Conservation (phyloP, 2,888 invertebrate genomes). For the Aspidiotus rigidus region DNA sequence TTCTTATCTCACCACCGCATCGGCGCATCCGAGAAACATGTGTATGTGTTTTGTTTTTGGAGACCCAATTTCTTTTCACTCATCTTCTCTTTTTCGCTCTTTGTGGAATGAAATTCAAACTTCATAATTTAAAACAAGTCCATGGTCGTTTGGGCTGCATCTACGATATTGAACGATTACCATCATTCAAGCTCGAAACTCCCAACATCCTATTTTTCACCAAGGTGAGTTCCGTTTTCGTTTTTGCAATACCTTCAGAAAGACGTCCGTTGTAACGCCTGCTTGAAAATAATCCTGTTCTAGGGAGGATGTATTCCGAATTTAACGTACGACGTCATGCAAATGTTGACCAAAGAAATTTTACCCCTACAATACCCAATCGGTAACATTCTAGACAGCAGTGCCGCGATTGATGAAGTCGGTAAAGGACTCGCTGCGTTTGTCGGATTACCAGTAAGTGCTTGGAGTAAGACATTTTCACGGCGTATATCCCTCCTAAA, state of each 20-base stretch:
- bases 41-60: no score
- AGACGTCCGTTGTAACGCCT: background rate
- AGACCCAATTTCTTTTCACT: background rate
- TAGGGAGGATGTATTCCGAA: conserved; percentile 76
- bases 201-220: conserved; percentile 26
- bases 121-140: background rate
- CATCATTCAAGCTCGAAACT: conserved; percentile 19
- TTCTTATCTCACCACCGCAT: no score
- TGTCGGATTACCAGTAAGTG: conserved; percentile 50
- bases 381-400: conserved; percentile 56
- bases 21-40: no score
- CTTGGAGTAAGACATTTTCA: conserved; percentile 37
- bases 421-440: conserved; percentile 60
- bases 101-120: conserved; percentile 19
- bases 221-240: conserved; percentile 11
- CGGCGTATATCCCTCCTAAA: no score
- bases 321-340: conserved; percentile 65
- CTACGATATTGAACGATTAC: conserved; percentile 21
- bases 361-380: conserved; percentile 64
- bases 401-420: conserved; percentile 55
- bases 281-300: conserved; percentile 37
- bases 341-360: conserved; percentile 46
- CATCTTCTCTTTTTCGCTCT: background rate
- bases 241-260: no score
- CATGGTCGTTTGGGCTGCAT: conserved; percentile 22